A percentile compares a stretch with the other conserved stretches of the same genome.
Evolutionary conservation across 2,113 vertebrate genomes (phyloP).

Genomic region (Scalopus aquaticus): DNA sequence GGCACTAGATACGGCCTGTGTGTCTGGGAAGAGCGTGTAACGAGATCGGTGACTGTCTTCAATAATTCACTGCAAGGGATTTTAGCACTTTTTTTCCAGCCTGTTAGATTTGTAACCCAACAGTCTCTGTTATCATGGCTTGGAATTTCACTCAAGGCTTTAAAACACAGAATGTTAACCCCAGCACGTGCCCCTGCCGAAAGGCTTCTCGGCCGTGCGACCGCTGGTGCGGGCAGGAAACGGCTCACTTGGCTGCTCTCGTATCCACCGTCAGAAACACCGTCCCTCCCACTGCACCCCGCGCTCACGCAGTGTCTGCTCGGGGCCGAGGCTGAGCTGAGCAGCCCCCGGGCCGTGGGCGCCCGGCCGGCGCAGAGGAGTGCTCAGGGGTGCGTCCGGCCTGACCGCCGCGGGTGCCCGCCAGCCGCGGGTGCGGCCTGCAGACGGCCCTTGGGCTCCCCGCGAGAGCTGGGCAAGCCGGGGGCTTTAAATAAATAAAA

Average conservation of each 20-base stretch:
- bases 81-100: conserved; percentile 78
- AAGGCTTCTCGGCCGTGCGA: neutral
- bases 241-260: too few relatives aligned
- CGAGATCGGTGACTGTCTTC: conserved; percentile 64
- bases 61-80: conserved; percentile 82
- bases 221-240: too few relatives aligned
- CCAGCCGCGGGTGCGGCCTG: neutral
- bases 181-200: conserved; percentile 31
- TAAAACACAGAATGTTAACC: conserved; percentile 69
- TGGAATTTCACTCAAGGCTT: conserved; percentile 85
- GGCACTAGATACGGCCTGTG: neutral
- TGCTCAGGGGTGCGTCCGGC: too few relatives aligned
- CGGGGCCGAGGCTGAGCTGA: neutral
- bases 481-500: conserved; percentile 57
- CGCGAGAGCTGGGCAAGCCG: neutral
- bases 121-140: conserved; percentile 73
- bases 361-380: neutral
- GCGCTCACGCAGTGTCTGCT: neutral
- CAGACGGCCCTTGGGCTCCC: too few relatives aligned
- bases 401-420: rapidly evolving
- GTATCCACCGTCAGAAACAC: too few relatives aligned
- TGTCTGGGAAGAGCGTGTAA: conserved; percentile 67
- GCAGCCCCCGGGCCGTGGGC: neutral
- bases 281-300: too few relatives aligned
- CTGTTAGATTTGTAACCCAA: conserved; percentile 78